A percentile compares a stretch with the other conserved stretches of the same genome.
Conservation (phyloP, 2,888 invertebrate species). For the Heliconius cydno region DNA sequence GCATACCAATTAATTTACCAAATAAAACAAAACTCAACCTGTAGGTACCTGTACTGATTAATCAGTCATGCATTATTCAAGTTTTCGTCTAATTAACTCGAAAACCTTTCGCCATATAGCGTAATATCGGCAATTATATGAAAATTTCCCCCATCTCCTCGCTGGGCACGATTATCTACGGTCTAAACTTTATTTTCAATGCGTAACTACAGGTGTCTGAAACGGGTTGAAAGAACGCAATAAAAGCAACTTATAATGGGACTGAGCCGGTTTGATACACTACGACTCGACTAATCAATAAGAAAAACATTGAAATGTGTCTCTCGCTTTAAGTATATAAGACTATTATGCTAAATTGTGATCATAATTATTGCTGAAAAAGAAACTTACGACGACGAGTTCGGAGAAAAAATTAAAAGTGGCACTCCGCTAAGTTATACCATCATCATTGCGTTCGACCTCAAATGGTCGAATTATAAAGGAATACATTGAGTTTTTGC, state of each 20-base stretch:
- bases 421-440: slow-evolving; percentile 57
- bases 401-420: slow-evolving; percentile 55
- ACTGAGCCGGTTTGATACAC: slow-evolving; percentile 46
- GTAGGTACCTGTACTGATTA: slow-evolving; percentile 56
- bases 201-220: slow-evolving; percentile 48
- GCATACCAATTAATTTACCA: slow-evolving; percentile 72
- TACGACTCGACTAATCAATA: slow-evolving; percentile 33
- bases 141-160: slow-evolving; percentile 48
- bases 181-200: slow-evolving; percentile 40
- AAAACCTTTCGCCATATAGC: slow-evolving; percentile 36
- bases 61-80: slow-evolving; percentile 68
- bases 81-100: slow-evolving; percentile 59
- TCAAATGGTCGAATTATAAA: slow-evolving; percentile 64
- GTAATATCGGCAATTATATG: slow-evolving; percentile 56
- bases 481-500: slow-evolving; percentile 65
- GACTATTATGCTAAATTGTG: slow-evolving; percentile 60
- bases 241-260: slow-evolving; percentile 45
- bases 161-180: slow-evolving; percentile 36
- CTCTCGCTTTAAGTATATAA: slow-evolving; percentile 54
- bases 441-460: slow-evolving; percentile 51
- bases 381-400: slow-evolving; percentile 50
- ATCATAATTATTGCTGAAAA: slow-evolving; percentile 56
- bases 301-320: slow-evolving; percentile 50
- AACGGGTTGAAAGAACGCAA: slow-evolving; percentile 47
- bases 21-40: slow-evolving; percentile 57